Evolutionary conservation across 2,888 invertebrate genomes (phyloP).

Genomic region (Cataglyphis rosenhaueri): DNA sequence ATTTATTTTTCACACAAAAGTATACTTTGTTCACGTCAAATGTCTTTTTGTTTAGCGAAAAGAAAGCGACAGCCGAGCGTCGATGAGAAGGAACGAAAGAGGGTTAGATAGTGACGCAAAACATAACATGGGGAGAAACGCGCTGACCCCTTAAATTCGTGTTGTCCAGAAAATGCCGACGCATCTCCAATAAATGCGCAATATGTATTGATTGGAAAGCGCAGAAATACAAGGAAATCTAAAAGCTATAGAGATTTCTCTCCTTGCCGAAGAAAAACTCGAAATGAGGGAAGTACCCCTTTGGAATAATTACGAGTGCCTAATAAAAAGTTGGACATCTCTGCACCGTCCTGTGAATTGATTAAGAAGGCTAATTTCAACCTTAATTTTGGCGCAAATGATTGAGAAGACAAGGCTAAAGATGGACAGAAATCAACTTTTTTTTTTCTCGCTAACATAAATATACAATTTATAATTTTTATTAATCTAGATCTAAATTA

Average conservation of each 20-base stretch:
- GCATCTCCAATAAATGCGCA: background rate
- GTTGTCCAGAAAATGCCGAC: constrained; percentile 34
- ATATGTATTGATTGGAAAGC: background rate
- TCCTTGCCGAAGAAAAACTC: background rate
- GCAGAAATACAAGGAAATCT: background rate
- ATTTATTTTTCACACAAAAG: background rate
- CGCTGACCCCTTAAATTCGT: constrained; percentile 38
- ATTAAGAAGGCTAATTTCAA: background rate
- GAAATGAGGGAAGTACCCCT: background rate
- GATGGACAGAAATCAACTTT: background rate
- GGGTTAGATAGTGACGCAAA: constrained; percentile 26
- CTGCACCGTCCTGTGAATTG: background rate
- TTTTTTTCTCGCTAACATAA: background rate
- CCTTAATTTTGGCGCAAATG: constrained; percentile 15
- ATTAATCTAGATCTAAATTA: constrained; percentile 11
- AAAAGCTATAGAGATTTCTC: background rate
- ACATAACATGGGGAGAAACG: constrained; percentile 12
- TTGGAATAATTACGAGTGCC: constrained; percentile 8
- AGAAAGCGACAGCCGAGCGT: constrained; percentile 1
- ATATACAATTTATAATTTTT: background rate
- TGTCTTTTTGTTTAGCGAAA: background rate
- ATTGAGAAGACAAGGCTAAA: background rate
- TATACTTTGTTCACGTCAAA: constrained; percentile 2
- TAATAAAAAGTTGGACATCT: background rate
- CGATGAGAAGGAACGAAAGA: constrained; percentile 4